Percentiles rank a stretch among this genome's conserved stretches.
Evolutionary conservation across 2,888 invertebrate species (phyloP).

Genomic region (Drosophila peninsularis): DNA sequence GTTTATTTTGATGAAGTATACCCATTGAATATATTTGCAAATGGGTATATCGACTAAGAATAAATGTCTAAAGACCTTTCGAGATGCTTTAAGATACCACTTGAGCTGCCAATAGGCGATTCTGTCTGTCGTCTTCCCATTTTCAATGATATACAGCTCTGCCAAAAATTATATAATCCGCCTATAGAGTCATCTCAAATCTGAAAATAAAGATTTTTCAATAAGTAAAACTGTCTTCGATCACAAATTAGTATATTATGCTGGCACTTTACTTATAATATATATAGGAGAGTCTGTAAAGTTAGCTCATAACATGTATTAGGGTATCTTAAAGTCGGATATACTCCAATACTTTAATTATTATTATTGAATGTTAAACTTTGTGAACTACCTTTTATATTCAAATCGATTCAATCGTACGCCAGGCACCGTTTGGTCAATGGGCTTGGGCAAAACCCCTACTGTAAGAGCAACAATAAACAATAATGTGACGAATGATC

Average conservation of each 20-base stretch:
- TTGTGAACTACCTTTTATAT: not conserved
- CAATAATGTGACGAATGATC: slow-evolving; percentile 19
- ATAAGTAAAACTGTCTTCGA: not conserved
- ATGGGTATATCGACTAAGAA: not conserved
- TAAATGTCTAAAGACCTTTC: too few relatives aligned
- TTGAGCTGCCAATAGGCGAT: too few relatives aligned
- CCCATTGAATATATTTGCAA: not conserved
- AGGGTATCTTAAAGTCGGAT: not conserved
- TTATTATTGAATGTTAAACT: not conserved
- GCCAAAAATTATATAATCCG: too few relatives aligned
- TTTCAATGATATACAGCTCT: too few relatives aligned
- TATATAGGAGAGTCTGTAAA: too few relatives aligned
- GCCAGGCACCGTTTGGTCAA: slow-evolving; percentile 27
- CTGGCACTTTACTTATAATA: too few relatives aligned
- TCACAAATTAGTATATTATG: too few relatives aligned
- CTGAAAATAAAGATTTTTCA: not conserved
- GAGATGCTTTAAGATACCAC: too few relatives aligned
- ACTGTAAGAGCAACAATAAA: slow-evolving; percentile 18
- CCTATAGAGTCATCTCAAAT: too few relatives aligned
- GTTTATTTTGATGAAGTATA: not conserved
- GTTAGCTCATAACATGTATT: not conserved
- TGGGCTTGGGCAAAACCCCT: slow-evolving; percentile 39
- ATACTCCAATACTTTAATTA: not conserved
- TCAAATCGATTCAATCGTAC: slow-evolving; percentile 2
- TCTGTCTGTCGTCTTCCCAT: too few relatives aligned